phyloP scores from a whole-genome alignment of 2,888 invertebrate genomes.

The Thera britannica region DNA sequence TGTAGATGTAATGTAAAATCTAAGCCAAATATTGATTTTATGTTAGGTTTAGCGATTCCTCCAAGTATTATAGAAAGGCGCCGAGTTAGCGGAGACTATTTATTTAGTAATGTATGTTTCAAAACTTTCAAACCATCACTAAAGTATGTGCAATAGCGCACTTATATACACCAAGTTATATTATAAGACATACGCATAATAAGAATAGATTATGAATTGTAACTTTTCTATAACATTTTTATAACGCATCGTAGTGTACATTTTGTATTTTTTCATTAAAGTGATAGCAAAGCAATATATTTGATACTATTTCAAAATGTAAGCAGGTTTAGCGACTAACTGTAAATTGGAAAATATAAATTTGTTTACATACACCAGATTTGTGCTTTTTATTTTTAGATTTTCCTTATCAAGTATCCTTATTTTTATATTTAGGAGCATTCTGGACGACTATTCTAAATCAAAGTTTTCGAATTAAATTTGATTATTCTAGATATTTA shows the following conservation, averaged over 20 bases:
- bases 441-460: too few species aligned
- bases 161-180: conserved; percentile 60
- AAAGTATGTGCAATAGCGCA: conserved; percentile 35
- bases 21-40: conserved; percentile 85
- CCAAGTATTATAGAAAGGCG: conserved; percentile 79
- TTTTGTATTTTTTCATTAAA: conserved; percentile 83
- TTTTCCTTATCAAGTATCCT: conserved; percentile 25
- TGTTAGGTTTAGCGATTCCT: conserved; percentile 76
- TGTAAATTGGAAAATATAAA: conserved; percentile 80
- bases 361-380: conserved; percentile 79
- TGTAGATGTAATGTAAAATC: conserved; percentile 80
- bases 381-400: conserved; percentile 57
- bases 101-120: conserved; percentile 65
- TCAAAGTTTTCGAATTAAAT: too few species aligned
- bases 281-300: conserved; percentile 79
- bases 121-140: conserved; percentile 46
- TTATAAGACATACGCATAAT: conserved; percentile 67
- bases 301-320: conserved; percentile 75
- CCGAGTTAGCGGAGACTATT: conserved; percentile 72
- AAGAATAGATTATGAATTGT: conserved; percentile 72
- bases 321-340: conserved; percentile 66
- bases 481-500: too few species aligned
- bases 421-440: not conserved
- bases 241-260: conserved; percentile 71
- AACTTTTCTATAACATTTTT: conserved; percentile 77